phyloP scores from a whole-genome alignment of 2,797 vertebrate species.

The Smutsia gigantea region DNA sequence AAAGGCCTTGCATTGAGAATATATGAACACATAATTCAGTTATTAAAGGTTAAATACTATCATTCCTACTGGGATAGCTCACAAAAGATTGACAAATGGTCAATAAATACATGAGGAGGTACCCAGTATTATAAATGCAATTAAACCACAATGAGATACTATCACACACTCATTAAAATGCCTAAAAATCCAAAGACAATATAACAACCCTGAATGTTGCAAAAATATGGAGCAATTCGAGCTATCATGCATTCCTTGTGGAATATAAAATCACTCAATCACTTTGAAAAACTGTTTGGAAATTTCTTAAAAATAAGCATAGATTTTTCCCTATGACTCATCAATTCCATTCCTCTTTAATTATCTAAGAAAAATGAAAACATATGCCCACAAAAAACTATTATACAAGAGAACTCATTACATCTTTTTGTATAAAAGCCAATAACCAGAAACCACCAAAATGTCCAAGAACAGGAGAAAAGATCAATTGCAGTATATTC shows the following conservation, averaged over 20 bases:
- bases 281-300: not conserved
- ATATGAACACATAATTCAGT: not conserved
- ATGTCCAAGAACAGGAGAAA: not conserved
- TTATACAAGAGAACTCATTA: not conserved
- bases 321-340: not conserved
- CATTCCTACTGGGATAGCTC: not conserved
- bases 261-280: not conserved
- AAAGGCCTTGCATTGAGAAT: not conserved
- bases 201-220: not conserved
- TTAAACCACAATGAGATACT: not conserved
- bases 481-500: not conserved
- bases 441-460: slow-evolving; percentile 6
- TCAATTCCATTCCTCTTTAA: slow-evolving; percentile 17
- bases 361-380: slow-evolving; percentile 50
- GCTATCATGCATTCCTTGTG: not conserved
- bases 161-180: not conserved
- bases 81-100: not conserved
- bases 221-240: not conserved
- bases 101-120: not conserved
- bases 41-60: not conserved
- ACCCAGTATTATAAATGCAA: not conserved
- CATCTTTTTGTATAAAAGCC: slow-evolving; percentile 16
- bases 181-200: not conserved
- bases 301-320: not conserved
- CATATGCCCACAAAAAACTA: not conserved